Evolutionary conservation across 2,888 invertebrate genomes (phyloP), one percentile per base, ranked within the genome.

Genomic region (Amiota minor): DNA sequence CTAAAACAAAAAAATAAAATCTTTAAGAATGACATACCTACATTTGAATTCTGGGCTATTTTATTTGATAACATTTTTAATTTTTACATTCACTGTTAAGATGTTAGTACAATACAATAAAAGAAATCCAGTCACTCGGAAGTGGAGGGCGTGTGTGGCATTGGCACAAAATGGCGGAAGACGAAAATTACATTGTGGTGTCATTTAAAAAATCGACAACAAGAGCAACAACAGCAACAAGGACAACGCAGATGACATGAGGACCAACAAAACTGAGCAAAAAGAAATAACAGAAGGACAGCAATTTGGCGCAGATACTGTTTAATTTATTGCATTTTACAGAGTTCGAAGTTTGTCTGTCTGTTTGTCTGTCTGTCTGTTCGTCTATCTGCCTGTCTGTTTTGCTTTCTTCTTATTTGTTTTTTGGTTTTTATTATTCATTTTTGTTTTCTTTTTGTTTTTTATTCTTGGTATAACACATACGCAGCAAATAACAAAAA

Each of bases 241-340:
- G 1, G 65, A 47, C 18, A 65, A n/a, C 47, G 46, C 16, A 11
- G 16, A 65, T 20, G 62, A 23, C 59, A 35, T 62, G 62, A 35
- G 45, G n/a, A n/a, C 12, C 9, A 59, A 14, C n/a, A 59, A 18
- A 59, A 59, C 14, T 47, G 65, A 10, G 47, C 47, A 14, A 12
- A 65, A 65, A 65, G 23, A 46, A 65, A 35, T 65, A 47, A n/a
- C 65, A 65, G 65, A 65, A 65, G 47, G 65, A 47, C 85, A 79
- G 83, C 83, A 83, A 83, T 83, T 83, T 83, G 83, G 86, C 77
- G 83, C 83, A 83, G 84, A 83, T 83, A 83, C 84, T 83, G 83
- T 83, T 83, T 85, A 83, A 83, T 83, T 83, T 83, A 83, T 83
- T 83, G 83, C 86, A 85, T 85, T 83, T 83, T 83, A 85, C 86